These are phyloP conservation scores for Cryptus viduatorius DNA, from an alignment of 2,888 invertebrate species.

Conservation along the genomic window DNA sequence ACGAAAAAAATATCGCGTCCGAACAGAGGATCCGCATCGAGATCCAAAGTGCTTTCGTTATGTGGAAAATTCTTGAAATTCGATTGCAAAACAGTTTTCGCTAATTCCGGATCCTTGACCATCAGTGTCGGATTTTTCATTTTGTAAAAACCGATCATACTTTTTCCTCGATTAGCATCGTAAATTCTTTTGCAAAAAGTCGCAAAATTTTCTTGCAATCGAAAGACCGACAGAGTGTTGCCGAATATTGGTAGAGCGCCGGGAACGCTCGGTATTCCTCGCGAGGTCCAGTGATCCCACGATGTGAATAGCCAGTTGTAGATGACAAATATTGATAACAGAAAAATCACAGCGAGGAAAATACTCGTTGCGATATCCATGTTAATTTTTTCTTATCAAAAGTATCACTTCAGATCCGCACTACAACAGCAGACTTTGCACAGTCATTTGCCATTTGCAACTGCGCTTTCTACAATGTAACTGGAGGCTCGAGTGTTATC, in stretches of 20 bases:
- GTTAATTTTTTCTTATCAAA: neutral
- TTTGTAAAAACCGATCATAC: conserved; percentile 56
- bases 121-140: conserved; percentile 25
- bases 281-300: conserved; percentile 49
- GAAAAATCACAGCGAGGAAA: neutral
- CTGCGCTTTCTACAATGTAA: neutral
- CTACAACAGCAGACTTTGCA: neutral
- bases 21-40: conserved; percentile 24
- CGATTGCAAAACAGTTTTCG: conserved; percentile 43
- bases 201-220: conserved; percentile 19
- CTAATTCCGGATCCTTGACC: conserved; percentile 30
- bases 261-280: conserved; percentile 48
- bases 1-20: conserved; percentile 39
- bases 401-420: neutral
- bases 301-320: conserved; percentile 15
- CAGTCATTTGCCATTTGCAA: too few species aligned
- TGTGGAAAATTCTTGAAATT: conserved; percentile 32
- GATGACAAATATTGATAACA: neutral
- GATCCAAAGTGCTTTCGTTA: neutral
- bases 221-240: conserved; percentile 44
- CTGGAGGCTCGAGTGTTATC: neutral
- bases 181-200: conserved; percentile 13
- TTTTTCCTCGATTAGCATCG: conserved; percentile 1
- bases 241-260: conserved; percentile 60
- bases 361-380: conserved; percentile 30